Conservation (phyloP, 2,888 invertebrate genomes). For the Sesamia inferens region DNA sequence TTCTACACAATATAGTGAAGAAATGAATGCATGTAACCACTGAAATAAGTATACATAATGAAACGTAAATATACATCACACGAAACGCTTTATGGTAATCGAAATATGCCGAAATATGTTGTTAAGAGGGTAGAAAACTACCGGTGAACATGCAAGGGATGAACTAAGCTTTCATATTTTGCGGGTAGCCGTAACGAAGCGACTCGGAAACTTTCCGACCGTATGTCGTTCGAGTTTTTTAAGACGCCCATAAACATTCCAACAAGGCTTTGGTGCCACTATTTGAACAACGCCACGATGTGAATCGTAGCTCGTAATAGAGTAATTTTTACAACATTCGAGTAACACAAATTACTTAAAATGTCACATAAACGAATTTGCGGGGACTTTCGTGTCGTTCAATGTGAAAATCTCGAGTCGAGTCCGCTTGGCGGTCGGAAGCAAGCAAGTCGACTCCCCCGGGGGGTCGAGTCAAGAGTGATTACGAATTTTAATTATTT, state of each 20-base stretch:
- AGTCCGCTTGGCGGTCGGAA: slow-evolving; percentile 76
- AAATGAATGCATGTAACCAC: slow-evolving; percentile 81
- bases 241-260: slow-evolving; percentile 84
- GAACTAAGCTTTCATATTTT: slow-evolving; percentile 88
- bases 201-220: slow-evolving; percentile 81
- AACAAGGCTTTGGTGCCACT: slow-evolving; percentile 80
- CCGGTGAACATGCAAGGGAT: slow-evolving; percentile 88
- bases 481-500: slow-evolving; percentile 91
- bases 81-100: slow-evolving; percentile 90
- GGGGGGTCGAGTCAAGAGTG: slow-evolving; percentile 88
- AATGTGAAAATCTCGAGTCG: slow-evolving; percentile 68
- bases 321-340: slow-evolving; percentile 80
- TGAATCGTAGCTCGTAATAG: slow-evolving; percentile 78
- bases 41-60: slow-evolving; percentile 79
- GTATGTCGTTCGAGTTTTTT: slow-evolving; percentile 83
- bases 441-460: slow-evolving; percentile 73
- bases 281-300: slow-evolving; percentile 74
- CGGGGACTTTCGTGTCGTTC: slow-evolving; percentile 73
- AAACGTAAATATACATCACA: slow-evolving; percentile 86
- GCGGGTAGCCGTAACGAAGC: slow-evolving; percentile 83
- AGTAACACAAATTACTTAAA: slow-evolving; percentile 75
- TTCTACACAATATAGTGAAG: slow-evolving; percentile 70
- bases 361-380: slow-evolving; percentile 77
- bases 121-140: slow-evolving; percentile 89
- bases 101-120: slow-evolving; percentile 90